These are phyloP conservation scores for Gymnarchus niloticus DNA, from an alignment of 2,113 vertebrate genomes.

Conservation along the genomic window DNA sequence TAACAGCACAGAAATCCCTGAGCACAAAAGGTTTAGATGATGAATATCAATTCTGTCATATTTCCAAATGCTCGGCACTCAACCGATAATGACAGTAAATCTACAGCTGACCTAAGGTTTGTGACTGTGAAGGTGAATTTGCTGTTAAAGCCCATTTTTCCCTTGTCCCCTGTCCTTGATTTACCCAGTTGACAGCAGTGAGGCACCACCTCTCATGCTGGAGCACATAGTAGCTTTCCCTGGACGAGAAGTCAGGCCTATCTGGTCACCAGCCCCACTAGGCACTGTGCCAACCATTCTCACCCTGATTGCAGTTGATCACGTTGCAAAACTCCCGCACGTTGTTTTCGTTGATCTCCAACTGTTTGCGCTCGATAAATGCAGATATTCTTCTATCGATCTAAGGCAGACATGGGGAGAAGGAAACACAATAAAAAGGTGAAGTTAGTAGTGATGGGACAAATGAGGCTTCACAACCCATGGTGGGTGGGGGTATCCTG, in stretches of 20 bases:
- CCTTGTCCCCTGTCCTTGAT: conserved; percentile 44
- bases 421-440: conserved; percentile 24
- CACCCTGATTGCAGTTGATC: conserved; percentile 99
- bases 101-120: not conserved
- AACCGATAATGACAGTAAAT: not conserved
- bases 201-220: conserved; percentile 51
- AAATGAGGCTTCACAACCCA: too few species aligned
- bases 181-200: conserved; percentile 49
- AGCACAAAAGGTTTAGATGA: too few species aligned
- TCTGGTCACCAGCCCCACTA: conserved; percentile 43
- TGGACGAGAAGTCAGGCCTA: conserved; percentile 47
- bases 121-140: conserved; percentile 12
- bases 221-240: too few species aligned
- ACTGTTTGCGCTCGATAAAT: conserved; percentile 99
- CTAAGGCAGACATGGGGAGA: conserved; percentile 59
- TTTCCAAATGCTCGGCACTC: not conserved
- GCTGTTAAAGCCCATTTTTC: conserved; percentile 24
- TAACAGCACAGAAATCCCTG: not conserved
- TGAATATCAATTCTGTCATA: not conserved
- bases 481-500: too few species aligned
- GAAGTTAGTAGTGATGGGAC: too few species aligned
- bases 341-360: conserved; percentile 99
- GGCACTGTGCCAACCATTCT: conserved; percentile 51
- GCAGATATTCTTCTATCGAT: conserved; percentile 98
- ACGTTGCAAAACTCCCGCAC: conserved; percentile 99